Evolutionary conservation across 1,140 invertebrate genomes (phyloP), one percentile per base, ranked within the genome.

Genomic region (Euschistus heros): DNA sequence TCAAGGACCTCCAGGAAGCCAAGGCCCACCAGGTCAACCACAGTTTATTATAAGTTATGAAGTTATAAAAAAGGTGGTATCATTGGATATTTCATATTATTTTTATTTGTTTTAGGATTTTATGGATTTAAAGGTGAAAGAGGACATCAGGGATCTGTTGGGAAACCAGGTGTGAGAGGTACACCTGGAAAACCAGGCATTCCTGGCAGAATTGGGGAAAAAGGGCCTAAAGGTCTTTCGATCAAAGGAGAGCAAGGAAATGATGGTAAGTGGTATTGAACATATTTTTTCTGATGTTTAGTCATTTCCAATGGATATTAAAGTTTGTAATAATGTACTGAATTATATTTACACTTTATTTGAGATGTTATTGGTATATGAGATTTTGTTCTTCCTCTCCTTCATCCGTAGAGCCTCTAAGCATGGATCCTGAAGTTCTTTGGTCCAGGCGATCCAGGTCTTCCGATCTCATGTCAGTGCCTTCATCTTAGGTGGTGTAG

Each of bases 91-190:
- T 2, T 22, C 15, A 3, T 54, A 26, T 5, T 22, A 26, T 14
- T 24, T 61, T 61, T 42, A 37, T 61, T n/a, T 22, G 17, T 27
- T 59, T 33, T 18, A 64, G 63, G 63, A 17, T 54, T 33, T 20
- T 44, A 22, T 42, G 65, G 65, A 2, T 22, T 18, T 24, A 66
- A 54, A 54, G 65, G 65, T 61, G 22, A 37, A 13, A 7, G 27
- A 42, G 65, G 65, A 30, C 18, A 20, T 62, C 26, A 44, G 70
- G 90, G 91, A 62, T 84, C 89, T 0, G 91, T 90, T 73, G 90
- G 90, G 67, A 80, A 85, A 26, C 72, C 77, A n/a, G 90, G 91
- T 22, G 79, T 80, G 74, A 89, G 87, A 73, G 88, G 88, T 65
- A 73, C 89, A 42, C 85, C 84, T 57, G 86, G 87, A 27, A 68